Evolutionary conservation across 2,113 vertebrate genomes (phyloP), one percentile per base, ranked within the genome.

Genomic region (Theristicus caerulescens): DNA sequence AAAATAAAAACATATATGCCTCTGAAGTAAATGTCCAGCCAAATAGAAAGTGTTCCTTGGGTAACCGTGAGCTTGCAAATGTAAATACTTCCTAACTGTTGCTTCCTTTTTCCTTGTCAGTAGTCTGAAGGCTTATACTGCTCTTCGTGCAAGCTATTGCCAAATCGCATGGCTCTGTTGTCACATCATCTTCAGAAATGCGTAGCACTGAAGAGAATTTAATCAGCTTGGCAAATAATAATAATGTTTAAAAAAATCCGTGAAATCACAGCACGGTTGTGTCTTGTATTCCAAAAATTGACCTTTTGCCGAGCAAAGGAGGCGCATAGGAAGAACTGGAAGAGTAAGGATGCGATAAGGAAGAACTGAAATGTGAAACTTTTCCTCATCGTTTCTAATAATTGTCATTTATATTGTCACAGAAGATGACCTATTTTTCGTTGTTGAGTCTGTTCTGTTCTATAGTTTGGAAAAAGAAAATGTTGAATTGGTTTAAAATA

Each of bases 191-290:
- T 71, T 54, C 57, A 72, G 49, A 88, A 85, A n/a, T 16, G 24
- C 5, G 1, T 49, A 32, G 34, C 22, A 46, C 36, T 59, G 4
- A 21, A 49, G 44, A 79, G 34, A 29, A 44, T 80, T 76, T 59
- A 12, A 31, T 42, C 57, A 64, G 8, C 22, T 59, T 58, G 13
- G 14, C 42, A 62, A 74, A 94, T 36, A 62, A 54, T 66, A 36
- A 61, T 29, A 5, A 31, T 3, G 2, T 29, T 7, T 2, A 1
- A 9, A 51, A 58, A 40, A 44, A 2, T 5, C 24, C 13, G 26
- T 59, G 21, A 72, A 77, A 58, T 52, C 22, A 15, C 16, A 12
- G 16, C 10, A 5, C 15, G 46, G 13, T 16, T 73, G 13, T 38
- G 17, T 57, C 34, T 47, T 52, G 6, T 22, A 21, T 47, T 76